Evolutionary conservation across 1,140 invertebrate species (phyloP).

Genomic region (Zaprionus vittiger): DNA sequence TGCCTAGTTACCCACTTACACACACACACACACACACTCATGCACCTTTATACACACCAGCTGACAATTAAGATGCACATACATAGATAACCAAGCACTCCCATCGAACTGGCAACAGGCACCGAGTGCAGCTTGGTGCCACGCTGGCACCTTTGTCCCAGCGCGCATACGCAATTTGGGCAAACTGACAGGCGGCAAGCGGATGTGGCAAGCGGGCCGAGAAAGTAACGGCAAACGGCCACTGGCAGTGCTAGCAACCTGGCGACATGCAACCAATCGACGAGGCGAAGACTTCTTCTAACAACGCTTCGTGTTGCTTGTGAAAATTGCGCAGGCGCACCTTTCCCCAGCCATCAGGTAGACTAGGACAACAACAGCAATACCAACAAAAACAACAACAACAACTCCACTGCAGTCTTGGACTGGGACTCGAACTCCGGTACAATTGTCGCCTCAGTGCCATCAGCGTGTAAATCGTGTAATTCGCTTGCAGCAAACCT

Average conservation of each 20-base stretch:
- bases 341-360: constrained; percentile 59
- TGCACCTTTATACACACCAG: constrained; percentile 56
- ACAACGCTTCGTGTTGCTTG: constrained; percentile 62
- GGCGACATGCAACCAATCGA: constrained; percentile 29
- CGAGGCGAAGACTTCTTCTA: constrained; percentile 19
- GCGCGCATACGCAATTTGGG: constrained; percentile 75
- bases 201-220: constrained; percentile 63
- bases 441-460: constrained; percentile 74
- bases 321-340: constrained; percentile 76
- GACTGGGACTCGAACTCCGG: constrained; percentile 13
- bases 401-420: background rate
- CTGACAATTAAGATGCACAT: constrained; percentile 83
- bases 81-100: constrained; percentile 61
- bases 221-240: constrained; percentile 74
- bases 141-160: constrained; percentile 48
- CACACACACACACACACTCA: constrained; percentile 56
- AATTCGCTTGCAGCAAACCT: constrained; percentile 38
- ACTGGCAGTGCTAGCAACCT: constrained; percentile 16
- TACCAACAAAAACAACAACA: background rate
- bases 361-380: constrained; percentile 24
- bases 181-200: constrained; percentile 70
- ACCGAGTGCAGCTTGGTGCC: constrained; percentile 14
- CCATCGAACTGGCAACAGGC: constrained; percentile 25
- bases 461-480: constrained; percentile 71
- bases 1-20: constrained; percentile 80